phyloP scores from a whole-genome alignment of 2,113 vertebrate species.

The Silurus asotus region DNA sequence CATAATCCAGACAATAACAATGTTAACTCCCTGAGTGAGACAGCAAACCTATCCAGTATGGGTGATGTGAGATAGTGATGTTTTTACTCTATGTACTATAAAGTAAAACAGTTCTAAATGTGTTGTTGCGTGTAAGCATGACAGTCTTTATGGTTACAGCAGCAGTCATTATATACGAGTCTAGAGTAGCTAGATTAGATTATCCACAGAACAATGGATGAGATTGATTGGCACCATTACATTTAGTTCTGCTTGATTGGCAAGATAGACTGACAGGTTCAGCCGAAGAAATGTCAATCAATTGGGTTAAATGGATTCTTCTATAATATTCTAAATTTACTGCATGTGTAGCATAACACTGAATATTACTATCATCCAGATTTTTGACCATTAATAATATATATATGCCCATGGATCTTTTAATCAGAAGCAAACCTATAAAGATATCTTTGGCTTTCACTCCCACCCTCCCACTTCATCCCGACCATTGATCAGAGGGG shows the following conservation, averaged over 20 bases:
- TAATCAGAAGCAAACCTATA: background rate
- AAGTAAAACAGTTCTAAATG: background rate
- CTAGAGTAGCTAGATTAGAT: background rate
- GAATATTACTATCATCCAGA: background rate
- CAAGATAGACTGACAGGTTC: background rate
- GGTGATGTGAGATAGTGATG: background rate
- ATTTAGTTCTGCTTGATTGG: background rate
- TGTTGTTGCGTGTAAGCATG: background rate
- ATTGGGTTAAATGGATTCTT: background rate
- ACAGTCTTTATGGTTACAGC: background rate
- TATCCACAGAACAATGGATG: background rate
- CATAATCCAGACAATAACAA: too few relatives aligned
- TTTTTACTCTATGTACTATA: background rate
- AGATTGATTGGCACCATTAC: background rate
- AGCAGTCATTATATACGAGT: background rate
- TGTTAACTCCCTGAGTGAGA: background rate
- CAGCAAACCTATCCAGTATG: background rate
- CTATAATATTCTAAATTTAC: background rate
- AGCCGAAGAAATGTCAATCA: background rate
- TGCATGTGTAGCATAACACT: background rate
- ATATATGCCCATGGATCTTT: conserved; percentile 11
- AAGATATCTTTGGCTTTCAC: conserved; percentile 7
- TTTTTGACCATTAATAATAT: background rate
- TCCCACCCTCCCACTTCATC: conserved; percentile 23
- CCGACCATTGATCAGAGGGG: conserved; percentile 34